A percentile compares a stretch with the other conserved stretches of the same genome.
These are phyloP conservation scores for Ophion ellenae DNA, from an alignment of 2,888 invertebrate genomes.

Conservation along the genomic window DNA sequence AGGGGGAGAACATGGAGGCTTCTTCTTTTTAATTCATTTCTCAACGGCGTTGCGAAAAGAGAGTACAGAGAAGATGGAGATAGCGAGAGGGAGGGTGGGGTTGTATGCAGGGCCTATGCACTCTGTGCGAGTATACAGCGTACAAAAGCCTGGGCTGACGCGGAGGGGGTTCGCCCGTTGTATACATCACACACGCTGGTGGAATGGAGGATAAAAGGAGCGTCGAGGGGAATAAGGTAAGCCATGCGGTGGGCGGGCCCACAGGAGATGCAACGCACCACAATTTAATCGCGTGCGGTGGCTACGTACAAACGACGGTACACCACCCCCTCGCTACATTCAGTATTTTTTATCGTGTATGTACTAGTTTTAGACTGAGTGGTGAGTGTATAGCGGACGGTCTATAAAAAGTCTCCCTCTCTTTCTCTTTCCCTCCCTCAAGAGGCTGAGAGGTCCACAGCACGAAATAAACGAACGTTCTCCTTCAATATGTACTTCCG, in stretches of 20 bases:
- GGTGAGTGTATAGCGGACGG: constrained; percentile 7
- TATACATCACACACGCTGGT: constrained; percentile 1
- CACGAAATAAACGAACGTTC: too few relatives aligned
- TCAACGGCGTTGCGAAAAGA: constrained; percentile 8
- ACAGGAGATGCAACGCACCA: constrained; percentile 52
- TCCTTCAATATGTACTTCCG: neutral
- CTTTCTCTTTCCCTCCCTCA: neutral
- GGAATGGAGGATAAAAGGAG: constrained; percentile 50
- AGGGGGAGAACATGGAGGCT: constrained; percentile 16
- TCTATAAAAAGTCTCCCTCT: constrained; percentile 1
- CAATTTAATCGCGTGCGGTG: constrained; percentile 63
- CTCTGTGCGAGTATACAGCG: constrained; percentile 8
- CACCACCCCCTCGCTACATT: neutral
- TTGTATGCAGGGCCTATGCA: constrained; percentile 16
- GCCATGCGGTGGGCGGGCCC: constrained; percentile 28
- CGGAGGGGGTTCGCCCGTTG: neutral
- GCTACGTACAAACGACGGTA: constrained; percentile 48
- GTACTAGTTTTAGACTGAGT: neutral
- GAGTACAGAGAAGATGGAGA: neutral
- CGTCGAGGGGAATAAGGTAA: constrained; percentile 61
- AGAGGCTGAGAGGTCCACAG: too few relatives aligned
- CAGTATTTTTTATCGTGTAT: neutral
- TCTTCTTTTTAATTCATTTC: constrained; percentile 19
- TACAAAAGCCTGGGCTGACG: constrained; percentile 14
- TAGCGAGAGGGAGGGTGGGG: neutral